Conservation (phyloP, 2,888 invertebrate genomes). For the Apodemia zela region DNA sequence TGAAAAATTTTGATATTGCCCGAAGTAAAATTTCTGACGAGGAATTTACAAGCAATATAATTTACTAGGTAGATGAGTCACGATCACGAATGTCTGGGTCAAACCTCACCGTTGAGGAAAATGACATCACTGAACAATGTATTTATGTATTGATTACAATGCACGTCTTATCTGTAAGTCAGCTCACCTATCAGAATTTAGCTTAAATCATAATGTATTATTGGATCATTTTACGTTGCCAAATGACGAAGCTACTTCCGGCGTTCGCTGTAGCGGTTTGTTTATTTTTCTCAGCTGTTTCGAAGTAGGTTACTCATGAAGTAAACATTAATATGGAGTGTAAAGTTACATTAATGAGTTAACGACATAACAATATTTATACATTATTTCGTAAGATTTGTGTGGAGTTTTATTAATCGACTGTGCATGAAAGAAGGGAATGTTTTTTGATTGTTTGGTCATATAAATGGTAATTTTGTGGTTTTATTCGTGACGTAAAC, state of each 20-base stretch:
- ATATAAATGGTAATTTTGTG: too few relatives aligned
- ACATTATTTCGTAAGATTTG: too few relatives aligned
- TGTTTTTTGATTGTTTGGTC: too few relatives aligned
- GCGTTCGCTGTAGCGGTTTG: constrained; percentile 31
- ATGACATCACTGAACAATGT: constrained; percentile 27
- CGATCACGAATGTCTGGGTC: constrained; percentile 36
- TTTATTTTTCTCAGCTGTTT: constrained; percentile 29
- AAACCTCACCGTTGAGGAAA: constrained; percentile 28
- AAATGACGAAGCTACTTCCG: constrained; percentile 36
- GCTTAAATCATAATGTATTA: constrained; percentile 37
- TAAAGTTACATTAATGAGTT: neutral
- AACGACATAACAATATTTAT: neutral
- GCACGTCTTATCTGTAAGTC: constrained; percentile 24
- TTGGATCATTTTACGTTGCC: constrained; percentile 25
- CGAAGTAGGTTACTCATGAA: constrained; percentile 2
- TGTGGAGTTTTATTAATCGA: too few relatives aligned
- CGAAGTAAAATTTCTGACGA: constrained; percentile 18
- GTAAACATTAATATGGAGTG: neutral
- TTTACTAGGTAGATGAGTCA: constrained; percentile 32
- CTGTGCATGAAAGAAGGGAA: too few relatives aligned
- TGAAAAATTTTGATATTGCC: neutral
- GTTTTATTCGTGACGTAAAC: too few relatives aligned
- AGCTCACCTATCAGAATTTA: constrained; percentile 14
- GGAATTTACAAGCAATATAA: constrained; percentile 25
- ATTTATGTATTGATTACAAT: constrained; percentile 19